Evolutionary conservation across 2,888 invertebrate species (phyloP).

Genomic region (Podabrus alpinus): DNA sequence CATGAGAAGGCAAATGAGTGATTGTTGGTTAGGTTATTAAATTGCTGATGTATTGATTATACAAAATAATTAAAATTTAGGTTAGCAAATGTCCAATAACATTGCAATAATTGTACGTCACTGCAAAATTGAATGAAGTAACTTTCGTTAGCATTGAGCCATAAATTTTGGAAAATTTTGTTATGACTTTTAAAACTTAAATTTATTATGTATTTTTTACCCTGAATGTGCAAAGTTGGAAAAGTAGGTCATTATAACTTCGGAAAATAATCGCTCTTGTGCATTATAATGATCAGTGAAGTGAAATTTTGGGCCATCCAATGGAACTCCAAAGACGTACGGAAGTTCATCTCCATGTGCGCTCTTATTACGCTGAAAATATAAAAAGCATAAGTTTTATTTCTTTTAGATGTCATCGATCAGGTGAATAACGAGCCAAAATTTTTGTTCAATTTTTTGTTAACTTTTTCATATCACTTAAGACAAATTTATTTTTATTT

Average conservation of each 20-base stretch:
- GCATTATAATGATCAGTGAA: slow-evolving; percentile 74
- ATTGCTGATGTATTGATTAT: slow-evolving; percentile 9
- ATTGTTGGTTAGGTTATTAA: slow-evolving; percentile 15
- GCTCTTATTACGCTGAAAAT: slow-evolving; percentile 69
- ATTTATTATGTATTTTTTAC: slow-evolving; percentile 60
- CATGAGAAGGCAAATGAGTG: slow-evolving; percentile 19
- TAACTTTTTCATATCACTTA: neutral
- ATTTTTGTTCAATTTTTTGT: neutral
- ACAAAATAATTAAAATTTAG: slow-evolving; percentile 10
- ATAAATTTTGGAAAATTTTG: slow-evolving; percentile 10
- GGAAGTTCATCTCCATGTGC: slow-evolving; percentile 87
- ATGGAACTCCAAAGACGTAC: slow-evolving; percentile 84
- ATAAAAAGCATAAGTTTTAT: neutral
- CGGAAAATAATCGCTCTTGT: slow-evolving; percentile 79
- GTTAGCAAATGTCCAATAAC: slow-evolving; percentile 4
- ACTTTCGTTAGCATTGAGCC: neutral
- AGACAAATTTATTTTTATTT: too few species aligned
- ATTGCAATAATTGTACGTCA: slow-evolving; percentile 4
- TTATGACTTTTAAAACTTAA: neutral
- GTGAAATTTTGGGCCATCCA: slow-evolving; percentile 68
- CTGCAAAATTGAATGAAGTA: neutral
- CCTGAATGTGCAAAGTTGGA: slow-evolving; percentile 89
- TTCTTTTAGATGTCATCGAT: neutral
- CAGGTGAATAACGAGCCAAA: neutral
- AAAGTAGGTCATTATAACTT: slow-evolving; percentile 87